Evolutionary conservation across 1,140 invertebrate genomes (phyloP).

Genomic region (Ceratosolen fusciceps): DNA sequence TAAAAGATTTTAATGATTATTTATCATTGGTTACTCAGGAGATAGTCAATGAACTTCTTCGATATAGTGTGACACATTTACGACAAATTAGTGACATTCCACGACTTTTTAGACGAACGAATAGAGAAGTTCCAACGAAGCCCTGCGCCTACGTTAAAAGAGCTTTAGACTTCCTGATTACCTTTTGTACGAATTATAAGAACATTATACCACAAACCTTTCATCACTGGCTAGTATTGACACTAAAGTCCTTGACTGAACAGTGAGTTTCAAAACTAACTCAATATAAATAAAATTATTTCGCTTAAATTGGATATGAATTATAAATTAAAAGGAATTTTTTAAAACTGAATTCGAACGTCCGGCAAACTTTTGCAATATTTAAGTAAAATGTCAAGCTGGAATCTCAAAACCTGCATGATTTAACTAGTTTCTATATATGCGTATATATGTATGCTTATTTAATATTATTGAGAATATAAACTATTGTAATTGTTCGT

Average conservation of each 20-base stretch:
- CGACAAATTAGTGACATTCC: conserved; percentile 92
- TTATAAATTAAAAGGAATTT: conserved; percentile 4
- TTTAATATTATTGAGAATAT: too few relatives aligned
- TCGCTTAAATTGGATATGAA: not conserved
- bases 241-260: conserved; percentile 77
- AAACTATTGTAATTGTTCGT: too few relatives aligned
- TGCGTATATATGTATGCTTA: too few relatives aligned
- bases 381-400: too few relatives aligned
- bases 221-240: conserved; percentile 72
- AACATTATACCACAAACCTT: conserved; percentile 72
- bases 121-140: conserved; percentile 86
- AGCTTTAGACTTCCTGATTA: conserved; percentile 76
- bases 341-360: conserved; percentile 2
- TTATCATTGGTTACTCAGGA: conserved; percentile 73
- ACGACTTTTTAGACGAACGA: conserved; percentile 91
- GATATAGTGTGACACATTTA: conserved; percentile 74
- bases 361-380: too few relatives aligned
- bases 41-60: conserved; percentile 74
- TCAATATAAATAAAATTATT: not conserved
- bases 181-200: conserved; percentile 75
- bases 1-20: conserved; percentile 67
- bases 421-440: too few relatives aligned
- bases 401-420: too few relatives aligned
- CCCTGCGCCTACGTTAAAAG: conserved; percentile 84
- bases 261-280: conserved; percentile 72